These are phyloP conservation scores for Amphiprion ocellaris DNA, from an alignment of 2,113 vertebrate genomes.

Conservation along the genomic window DNA sequence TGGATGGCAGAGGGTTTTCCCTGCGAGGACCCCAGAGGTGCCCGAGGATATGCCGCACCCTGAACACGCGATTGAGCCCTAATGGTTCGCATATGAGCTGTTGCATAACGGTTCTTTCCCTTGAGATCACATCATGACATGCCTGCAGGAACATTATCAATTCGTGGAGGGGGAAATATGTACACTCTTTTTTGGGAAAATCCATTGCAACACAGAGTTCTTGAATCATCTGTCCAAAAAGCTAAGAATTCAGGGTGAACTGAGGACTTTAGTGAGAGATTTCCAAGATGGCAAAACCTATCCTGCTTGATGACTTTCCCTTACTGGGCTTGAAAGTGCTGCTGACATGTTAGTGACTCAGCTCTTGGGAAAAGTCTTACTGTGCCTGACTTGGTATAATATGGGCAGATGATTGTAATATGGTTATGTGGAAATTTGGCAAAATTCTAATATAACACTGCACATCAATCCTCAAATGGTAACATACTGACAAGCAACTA, in stretches of 20 bases:
- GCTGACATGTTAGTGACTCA: slow-evolving; percentile 14
- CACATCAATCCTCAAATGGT: neutral
- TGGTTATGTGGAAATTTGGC: neutral
- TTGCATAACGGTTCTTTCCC: slow-evolving; percentile 65
- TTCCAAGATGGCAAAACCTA: slow-evolving; percentile 3
- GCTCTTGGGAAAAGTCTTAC: neutral
- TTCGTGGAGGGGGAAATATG: slow-evolving; percentile 6
- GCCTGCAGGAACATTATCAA: slow-evolving; percentile 35
- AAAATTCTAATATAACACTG: slow-evolving; percentile 11
- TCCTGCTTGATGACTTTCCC: neutral
- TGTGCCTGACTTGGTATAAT: slow-evolving; percentile 10
- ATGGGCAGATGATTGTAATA: slow-evolving; percentile 2
- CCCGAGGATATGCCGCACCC: slow-evolving; percentile 65
- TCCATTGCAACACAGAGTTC: neutral
- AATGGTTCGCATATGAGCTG: slow-evolving; percentile 70
- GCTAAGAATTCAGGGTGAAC: slow-evolving; percentile 7
- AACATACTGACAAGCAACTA: slow-evolving; percentile 1
- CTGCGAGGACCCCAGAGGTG: slow-evolving; percentile 69
- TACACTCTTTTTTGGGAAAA: neutral
- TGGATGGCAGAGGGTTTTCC: slow-evolving; percentile 67
- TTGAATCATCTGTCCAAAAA: slow-evolving; percentile 14
- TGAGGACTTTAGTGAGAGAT: slow-evolving; percentile 8
- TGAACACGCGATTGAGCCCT: slow-evolving; percentile 43
- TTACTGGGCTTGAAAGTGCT: neutral
- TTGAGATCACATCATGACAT: slow-evolving; percentile 28